These are phyloP conservation scores for Lasioglossum figueresi DNA, from an alignment of 2,888 invertebrate genomes.

Conservation along the genomic window DNA sequence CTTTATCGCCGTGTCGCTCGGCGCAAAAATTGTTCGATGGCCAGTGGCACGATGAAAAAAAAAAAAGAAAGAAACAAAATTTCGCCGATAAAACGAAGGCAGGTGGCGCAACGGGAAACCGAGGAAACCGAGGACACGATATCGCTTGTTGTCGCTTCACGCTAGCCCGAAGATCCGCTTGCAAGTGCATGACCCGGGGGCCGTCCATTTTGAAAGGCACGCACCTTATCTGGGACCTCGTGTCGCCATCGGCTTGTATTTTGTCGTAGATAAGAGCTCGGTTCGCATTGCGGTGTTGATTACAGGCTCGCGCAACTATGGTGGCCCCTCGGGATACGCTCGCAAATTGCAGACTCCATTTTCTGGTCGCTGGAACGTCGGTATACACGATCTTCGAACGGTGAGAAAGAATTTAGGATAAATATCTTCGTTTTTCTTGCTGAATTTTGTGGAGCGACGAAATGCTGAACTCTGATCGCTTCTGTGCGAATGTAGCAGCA, in stretches of 20 bases:
- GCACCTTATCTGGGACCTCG: constrained; percentile 58
- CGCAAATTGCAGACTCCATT: constrained; percentile 8
- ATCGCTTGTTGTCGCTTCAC: not conserved
- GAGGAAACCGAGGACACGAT: not conserved
- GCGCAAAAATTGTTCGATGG: not conserved
- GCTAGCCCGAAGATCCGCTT: constrained; percentile 32
- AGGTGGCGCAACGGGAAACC: constrained; percentile 5
- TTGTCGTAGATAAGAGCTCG: constrained; percentile 59
- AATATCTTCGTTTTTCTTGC: not conserved
- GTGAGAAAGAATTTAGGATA: not conserved
- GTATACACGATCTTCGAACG: not conserved
- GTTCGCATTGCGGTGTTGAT: constrained; percentile 18
- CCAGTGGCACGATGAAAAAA: not conserved
- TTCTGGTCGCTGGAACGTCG: not conserved
- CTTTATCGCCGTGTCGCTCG: not conserved
- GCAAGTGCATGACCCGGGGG: constrained; percentile 56
- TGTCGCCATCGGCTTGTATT: constrained; percentile 58
- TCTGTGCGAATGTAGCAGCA: no score
- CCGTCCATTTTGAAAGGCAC: constrained; percentile 69
- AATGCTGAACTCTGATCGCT: no score
- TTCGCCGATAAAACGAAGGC: constrained; percentile 13
- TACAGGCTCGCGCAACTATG: constrained; percentile 44
- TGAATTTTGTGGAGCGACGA: no score
- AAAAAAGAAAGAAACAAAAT: not conserved
- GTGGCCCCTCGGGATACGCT: constrained; percentile 14